Conservation (phyloP, 2,797 vertebrate genomes). For the Helarctos malayanus region DNA sequence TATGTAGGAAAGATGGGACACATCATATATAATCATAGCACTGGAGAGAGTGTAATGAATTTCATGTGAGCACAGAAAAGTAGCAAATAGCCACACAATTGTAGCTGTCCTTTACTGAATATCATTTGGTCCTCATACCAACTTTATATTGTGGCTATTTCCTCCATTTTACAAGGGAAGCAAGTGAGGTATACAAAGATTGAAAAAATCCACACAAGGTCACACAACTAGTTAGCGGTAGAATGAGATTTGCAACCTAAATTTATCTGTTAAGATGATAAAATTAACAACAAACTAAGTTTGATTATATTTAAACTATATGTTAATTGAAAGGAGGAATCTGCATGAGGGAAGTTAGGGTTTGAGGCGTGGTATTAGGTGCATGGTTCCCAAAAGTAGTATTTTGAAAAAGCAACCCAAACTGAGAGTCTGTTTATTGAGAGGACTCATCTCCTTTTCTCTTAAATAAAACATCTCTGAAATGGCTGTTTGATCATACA, state of each 20-base stretch:
- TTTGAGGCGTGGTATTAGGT: background rate
- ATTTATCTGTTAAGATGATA: background rate
- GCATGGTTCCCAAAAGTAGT: background rate
- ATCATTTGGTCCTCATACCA: background rate
- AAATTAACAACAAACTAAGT: background rate
- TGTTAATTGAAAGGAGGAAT: background rate
- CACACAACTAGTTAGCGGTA: background rate
- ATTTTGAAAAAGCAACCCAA: background rate
- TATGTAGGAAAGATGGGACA: background rate
- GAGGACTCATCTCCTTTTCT: background rate
- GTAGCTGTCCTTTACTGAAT: background rate
- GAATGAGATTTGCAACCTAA: background rate
- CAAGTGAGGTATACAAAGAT: background rate
- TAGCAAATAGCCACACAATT: background rate
- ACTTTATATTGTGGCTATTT: background rate
- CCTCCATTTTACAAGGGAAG: background rate
- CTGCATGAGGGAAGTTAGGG: background rate
- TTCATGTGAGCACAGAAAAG: background rate
- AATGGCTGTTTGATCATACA: background rate
- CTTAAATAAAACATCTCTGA: background rate
- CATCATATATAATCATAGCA: background rate
- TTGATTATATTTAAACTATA: background rate
- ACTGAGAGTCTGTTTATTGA: background rate
- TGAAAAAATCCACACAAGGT: background rate
- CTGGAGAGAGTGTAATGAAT: background rate